These are phyloP conservation scores for Microctonus aethiopoides DNA, from an alignment of 2,888 invertebrate species.

Conservation along the genomic window DNA sequence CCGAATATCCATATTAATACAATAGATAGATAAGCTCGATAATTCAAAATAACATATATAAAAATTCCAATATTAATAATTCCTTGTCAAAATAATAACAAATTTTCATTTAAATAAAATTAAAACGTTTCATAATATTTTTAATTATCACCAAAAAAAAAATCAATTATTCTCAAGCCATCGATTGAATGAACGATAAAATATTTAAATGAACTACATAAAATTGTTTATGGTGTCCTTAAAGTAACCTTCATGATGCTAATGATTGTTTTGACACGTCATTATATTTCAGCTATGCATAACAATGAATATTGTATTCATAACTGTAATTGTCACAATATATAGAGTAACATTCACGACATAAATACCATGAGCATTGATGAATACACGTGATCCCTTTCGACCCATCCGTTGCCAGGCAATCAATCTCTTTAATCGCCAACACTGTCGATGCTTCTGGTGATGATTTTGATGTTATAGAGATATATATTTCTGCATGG, in stretches of 20 bases:
- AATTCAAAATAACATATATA: no score
- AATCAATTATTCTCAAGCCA: neutral
- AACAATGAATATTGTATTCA: neutral
- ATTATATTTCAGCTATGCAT: neutral
- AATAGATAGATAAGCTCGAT: slow-evolving; percentile 27
- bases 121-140: no score
- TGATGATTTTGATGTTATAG: neutral
- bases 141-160: no score
- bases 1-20: slow-evolving; percentile 24
- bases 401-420: slow-evolving; percentile 20
- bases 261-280: neutral
- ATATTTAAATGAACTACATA: neutral
- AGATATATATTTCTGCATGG: slow-evolving; percentile 7
- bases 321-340: neutral
- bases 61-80: neutral
- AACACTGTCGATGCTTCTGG: neutral
- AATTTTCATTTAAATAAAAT: no score
- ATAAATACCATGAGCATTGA: neutral
- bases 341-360: neutral
- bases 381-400: neutral
- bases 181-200: neutral
- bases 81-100: no score
- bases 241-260: neutral
- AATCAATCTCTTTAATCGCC: slow-evolving; percentile 30
- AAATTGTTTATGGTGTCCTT: neutral